Percentiles rank a stretch among this genome's conserved stretches.
Conservation (phyloP, 2,113 vertebrate species). For the Heterotilapia buettikoferi region DNA sequence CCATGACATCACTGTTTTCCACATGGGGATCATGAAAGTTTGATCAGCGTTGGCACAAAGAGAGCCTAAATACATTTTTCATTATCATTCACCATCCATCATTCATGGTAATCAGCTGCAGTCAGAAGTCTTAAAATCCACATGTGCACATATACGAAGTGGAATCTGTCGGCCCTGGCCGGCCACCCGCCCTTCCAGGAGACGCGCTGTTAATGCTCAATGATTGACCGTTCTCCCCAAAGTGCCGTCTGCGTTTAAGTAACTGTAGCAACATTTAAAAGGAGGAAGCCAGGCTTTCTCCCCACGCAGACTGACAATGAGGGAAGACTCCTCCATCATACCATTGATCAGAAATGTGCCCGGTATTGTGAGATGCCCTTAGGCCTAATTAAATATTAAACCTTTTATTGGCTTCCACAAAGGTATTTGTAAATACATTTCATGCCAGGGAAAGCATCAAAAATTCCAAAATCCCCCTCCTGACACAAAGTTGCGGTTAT, state of each 20-base stretch:
- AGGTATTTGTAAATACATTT: conserved; percentile 75
- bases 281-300: conserved; percentile 26
- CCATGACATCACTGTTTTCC: conserved; percentile 6
- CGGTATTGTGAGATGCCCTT: conserved; percentile 54
- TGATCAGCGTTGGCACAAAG: conserved; percentile 40
- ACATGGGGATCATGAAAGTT: conserved; percentile 40
- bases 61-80: conserved; percentile 42
- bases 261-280: conserved; percentile 26
- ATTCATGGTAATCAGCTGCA: conserved; percentile 37
- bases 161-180: background rate
- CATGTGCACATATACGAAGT: background rate
- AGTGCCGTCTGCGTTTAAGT: background rate
- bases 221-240: conserved; percentile 24
- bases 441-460: conserved; percentile 61
- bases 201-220: background rate
- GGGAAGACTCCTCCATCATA: conserved; percentile 33
- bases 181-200: background rate
- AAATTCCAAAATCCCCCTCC: conserved; percentile 56
- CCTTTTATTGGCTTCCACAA: conserved; percentile 60
- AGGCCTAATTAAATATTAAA: conserved; percentile 76
- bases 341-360: conserved; percentile 58
- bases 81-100: conserved; percentile 31
- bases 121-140: conserved; percentile 3
- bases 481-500: conserved; percentile 63
- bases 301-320: conserved; percentile 26